phyloP scores from a whole-genome alignment of 2,888 invertebrate genomes.

The Uloborus plumipes region DNA sequence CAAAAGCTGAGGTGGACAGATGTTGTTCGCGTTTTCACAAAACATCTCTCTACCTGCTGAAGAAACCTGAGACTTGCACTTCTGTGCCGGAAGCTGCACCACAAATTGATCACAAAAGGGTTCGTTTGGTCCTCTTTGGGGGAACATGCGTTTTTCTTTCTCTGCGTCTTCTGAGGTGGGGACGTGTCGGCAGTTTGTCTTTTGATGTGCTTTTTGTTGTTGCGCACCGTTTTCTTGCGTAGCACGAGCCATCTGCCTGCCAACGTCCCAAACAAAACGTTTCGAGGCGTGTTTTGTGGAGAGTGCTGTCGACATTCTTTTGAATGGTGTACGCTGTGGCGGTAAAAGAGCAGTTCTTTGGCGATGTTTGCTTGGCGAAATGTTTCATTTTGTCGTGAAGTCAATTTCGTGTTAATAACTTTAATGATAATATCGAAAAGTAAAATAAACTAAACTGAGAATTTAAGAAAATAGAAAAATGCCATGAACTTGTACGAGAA shows the following conservation, averaged over 20 bases:
- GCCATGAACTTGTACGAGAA: too few species aligned
- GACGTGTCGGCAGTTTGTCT: conserved; percentile 5
- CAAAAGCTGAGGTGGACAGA: conserved; percentile 40
- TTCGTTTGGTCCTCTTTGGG: conserved; percentile 17
- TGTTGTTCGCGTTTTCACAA: conserved; percentile 23
- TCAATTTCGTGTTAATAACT: too few species aligned
- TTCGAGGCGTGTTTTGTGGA: conserved; percentile 14
- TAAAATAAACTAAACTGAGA: too few species aligned
- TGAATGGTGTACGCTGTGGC: conserved; percentile 2
- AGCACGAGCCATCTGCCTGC: conserved; percentile 49
- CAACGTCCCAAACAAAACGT: conserved; percentile 14
- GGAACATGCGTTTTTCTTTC: not conserved
- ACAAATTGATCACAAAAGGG: conserved; percentile 55
- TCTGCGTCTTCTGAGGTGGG: not conserved
- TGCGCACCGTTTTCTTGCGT: conserved; percentile 23
- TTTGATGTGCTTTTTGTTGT: conserved; percentile 49
- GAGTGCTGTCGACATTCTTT: conserved; percentile 12
- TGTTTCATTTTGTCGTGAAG: not conserved
- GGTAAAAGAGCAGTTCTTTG: not conserved
- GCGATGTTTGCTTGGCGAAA: not conserved
- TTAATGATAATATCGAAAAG: too few species aligned
- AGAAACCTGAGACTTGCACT: conserved; percentile 39
- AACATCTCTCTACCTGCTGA: conserved; percentile 29
- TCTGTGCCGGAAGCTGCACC: conserved; percentile 35
- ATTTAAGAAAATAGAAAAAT: too few species aligned